Conservation (phyloP, 2,113 vertebrate species). For the Ranitomeya imitator region DNA sequence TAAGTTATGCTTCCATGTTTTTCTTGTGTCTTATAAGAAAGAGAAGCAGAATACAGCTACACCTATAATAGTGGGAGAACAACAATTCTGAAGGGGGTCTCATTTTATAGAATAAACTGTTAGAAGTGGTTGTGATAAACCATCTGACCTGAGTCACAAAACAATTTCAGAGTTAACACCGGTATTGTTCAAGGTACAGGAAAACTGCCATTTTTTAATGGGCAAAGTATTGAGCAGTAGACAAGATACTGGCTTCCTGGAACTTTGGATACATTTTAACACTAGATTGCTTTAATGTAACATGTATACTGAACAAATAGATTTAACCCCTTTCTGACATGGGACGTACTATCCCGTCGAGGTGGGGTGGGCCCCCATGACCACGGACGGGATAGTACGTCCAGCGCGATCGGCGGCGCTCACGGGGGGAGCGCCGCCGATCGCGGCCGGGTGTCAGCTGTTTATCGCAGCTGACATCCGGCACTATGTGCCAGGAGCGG, state of each 20-base stretch:
- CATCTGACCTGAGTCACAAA: neutral
- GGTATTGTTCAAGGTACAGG: neutral
- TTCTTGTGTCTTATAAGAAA: neutral
- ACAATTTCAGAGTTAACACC: neutral
- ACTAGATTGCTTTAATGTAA: neutral
- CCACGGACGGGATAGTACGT: too few species aligned
- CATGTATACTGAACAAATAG: too few species aligned
- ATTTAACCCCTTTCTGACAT: too few species aligned
- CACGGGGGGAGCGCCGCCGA: too few species aligned
- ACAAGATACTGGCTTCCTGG: neutral
- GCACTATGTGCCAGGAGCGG: too few species aligned
- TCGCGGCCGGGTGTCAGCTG: too few species aligned
- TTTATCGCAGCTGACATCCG: too few species aligned
- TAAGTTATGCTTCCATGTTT: neutral
- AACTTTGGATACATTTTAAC: neutral
- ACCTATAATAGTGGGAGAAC: slow-evolving; percentile 40
- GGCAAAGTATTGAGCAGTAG: neutral
- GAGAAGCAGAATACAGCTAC: neutral
- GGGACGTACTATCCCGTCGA: too few species aligned
- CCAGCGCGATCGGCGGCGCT: too few species aligned
- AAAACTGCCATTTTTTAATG: neutral
- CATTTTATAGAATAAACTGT: slow-evolving; percentile 32
- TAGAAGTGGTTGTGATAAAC: too few species aligned
- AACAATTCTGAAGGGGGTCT: slow-evolving; percentile 17
- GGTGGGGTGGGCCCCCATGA: too few species aligned